These are phyloP conservation scores for Cotesia congregata DNA, from an alignment of 2,888 invertebrate genomes.

Conservation along the genomic window DNA sequence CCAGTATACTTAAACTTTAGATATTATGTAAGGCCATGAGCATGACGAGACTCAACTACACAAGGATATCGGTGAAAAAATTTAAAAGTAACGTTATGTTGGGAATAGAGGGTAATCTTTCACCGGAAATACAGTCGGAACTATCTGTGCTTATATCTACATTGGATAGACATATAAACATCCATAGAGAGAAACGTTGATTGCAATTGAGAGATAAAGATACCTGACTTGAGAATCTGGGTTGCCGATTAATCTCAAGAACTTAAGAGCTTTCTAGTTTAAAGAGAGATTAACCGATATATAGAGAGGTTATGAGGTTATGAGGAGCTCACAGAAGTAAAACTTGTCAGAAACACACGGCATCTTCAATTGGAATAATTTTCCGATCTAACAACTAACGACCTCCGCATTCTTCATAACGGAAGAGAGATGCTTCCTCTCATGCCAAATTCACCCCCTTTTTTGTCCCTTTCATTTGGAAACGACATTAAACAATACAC, in stretches of 20 bases:
- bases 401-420: not conserved
- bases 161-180: not conserved
- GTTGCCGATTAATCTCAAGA: conserved; percentile 31
- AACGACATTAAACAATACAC: not conserved
- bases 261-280: conserved; percentile 21
- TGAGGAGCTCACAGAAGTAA: conserved; percentile 1
- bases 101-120: not conserved
- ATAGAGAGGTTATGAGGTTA: conserved; percentile 22
- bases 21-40: conserved; percentile 1
- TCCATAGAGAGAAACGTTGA: conserved; percentile 3
- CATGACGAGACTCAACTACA: not conserved
- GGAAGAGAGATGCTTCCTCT: too few species aligned
- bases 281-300: conserved; percentile 19
- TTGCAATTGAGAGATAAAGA: conserved; percentile 4
- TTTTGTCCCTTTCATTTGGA: not conserved
- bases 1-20: not conserved
- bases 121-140: conserved; percentile 21
- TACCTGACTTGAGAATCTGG: conserved; percentile 28
- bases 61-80: not conserved
- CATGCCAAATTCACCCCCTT: too few species aligned
- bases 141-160: conserved; percentile 2
- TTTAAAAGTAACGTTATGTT: not conserved
- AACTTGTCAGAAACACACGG: conserved; percentile 21
- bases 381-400: conserved; percentile 8
- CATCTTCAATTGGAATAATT: conserved; percentile 25